Base-by-base conservation (phyloP, 2,797 vertebrate species). In the Eidolon dupreanum region DNA sequence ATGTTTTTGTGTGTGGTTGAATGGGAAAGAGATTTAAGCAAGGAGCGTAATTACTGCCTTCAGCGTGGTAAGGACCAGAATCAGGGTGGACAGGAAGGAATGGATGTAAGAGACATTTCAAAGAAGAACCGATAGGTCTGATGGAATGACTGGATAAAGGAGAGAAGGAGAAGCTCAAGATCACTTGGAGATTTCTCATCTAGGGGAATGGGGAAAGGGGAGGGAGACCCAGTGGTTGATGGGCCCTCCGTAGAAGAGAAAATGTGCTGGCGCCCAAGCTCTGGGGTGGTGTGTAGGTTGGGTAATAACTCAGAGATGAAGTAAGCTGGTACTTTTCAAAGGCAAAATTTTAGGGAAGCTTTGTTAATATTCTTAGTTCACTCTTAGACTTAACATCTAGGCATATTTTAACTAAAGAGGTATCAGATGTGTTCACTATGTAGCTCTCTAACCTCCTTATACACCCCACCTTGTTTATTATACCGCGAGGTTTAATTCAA, bases 281-380 rank as follows among this genome's bases (percentile, higher is more conserved):
- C 20, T 2, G 9, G 0, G 5, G 8, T 0, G 0, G 8, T 36
- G 59, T 46, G 8, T 53, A 36, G 36, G 28, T 75, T 17, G 43
- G 51, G 49, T 55, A 15, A 13, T 1, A 57, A 46, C 36, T 79
- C 51, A 8, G 41, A 55, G 13, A 31, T 7, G 65, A 33, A 53
- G 28, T 8, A 15, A 28, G 33, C 24, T 10, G 12, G 41, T 49
- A 13, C 55, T 84, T 66, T 53, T 43, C 43, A 91, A 53, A 81
- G 66, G 43, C 33, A 61, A 33, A 28, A 33, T n/a, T 49, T 51
- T 11, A 51, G 16, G 19, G 36, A 53, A 11, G 8, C 38, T 84
- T 55, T 38, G 26, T 51, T 79, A 36, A 6, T 36, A 26, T 81
- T 82, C 59, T 74, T 36, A 51, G 46, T 28, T 81, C 12, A 26